Conservation (phyloP, 2,888 invertebrate genomes). For the Parelbella ahira region DNA sequence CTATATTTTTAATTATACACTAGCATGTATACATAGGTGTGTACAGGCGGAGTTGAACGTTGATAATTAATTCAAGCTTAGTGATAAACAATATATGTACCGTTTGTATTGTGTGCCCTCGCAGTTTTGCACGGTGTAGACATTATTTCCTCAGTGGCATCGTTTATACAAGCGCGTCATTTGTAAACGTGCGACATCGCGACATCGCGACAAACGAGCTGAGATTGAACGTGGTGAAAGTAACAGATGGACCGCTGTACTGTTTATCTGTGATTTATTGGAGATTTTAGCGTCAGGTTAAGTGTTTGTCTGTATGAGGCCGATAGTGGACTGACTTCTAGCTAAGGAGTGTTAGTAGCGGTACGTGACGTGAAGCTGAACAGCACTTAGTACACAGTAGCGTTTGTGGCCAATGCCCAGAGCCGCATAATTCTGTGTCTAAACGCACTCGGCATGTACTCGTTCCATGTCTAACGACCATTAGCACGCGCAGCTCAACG, state of each 20-base stretch:
- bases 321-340: constrained; percentile 12
- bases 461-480: not conserved
- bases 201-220: constrained; percentile 23
- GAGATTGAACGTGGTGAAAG: constrained; percentile 21
- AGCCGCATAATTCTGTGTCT: not conserved
- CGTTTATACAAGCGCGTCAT: constrained; percentile 2
- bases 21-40: too few relatives aligned
- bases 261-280: constrained; percentile 26
- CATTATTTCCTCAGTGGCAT: not conserved
- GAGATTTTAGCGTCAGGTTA: constrained; percentile 23
- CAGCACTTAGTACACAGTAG: too few relatives aligned
- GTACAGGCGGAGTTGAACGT: too few relatives aligned
- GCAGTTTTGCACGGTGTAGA: too few relatives aligned
- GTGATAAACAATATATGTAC: too few relatives aligned
- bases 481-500: constrained; percentile 7
- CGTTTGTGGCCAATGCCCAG: too few relatives aligned
- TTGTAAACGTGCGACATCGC: constrained; percentile 21
- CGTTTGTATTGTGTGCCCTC: too few relatives aligned
- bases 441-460: not conserved
- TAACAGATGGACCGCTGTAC: constrained; percentile 18
- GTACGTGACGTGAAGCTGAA: too few relatives aligned
- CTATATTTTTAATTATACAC: too few relatives aligned
- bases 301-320: constrained; percentile 18
- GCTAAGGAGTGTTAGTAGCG: too few relatives aligned
- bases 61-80: too few relatives aligned